A percentile compares a stretch with the other conserved stretches of the same genome.
Conservation (phyloP, 2,797 vertebrate genomes). For the Cossypha polioptera region DNA sequence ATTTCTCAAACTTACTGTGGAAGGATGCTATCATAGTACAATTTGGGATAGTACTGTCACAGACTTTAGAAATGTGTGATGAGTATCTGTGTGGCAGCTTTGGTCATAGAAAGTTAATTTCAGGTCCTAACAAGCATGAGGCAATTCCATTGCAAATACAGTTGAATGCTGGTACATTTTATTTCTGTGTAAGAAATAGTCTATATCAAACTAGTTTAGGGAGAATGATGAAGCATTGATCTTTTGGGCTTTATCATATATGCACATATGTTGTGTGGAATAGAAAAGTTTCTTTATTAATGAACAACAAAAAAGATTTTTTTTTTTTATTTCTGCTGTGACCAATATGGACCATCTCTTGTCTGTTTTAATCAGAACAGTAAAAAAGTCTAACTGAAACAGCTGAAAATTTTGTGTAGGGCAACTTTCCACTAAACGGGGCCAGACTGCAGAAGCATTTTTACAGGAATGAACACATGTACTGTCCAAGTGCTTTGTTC, state of each 20-base stretch:
- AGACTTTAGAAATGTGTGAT: neutral
- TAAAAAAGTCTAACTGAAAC: neutral
- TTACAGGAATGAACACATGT: neutral
- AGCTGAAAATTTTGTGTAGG: neutral
- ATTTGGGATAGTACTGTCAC: neutral
- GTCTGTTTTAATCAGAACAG: neutral
- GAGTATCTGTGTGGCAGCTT: neutral
- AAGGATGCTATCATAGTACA: neutral
- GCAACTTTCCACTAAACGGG: neutral
- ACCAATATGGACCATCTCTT: neutral
- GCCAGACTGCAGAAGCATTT: neutral
- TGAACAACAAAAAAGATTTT: neutral
- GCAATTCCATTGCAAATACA: neutral
- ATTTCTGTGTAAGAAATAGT: slow-evolving; percentile 3
- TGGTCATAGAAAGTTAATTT: neutral
- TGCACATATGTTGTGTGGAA: neutral
- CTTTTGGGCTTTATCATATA: neutral
- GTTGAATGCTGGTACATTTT: slow-evolving; percentile 10
- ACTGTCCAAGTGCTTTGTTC: neutral
- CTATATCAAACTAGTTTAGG: slow-evolving; percentile 6
- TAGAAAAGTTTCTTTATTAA: neutral
- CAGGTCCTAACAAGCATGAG: neutral
- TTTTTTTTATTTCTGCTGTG: neutral
- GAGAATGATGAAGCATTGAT: slow-evolving; percentile 3
- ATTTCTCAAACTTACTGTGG: neutral